These are phyloP conservation scores for Tiphia femorata DNA, from an alignment of 2,888 invertebrate genomes.

Conservation along the genomic window DNA sequence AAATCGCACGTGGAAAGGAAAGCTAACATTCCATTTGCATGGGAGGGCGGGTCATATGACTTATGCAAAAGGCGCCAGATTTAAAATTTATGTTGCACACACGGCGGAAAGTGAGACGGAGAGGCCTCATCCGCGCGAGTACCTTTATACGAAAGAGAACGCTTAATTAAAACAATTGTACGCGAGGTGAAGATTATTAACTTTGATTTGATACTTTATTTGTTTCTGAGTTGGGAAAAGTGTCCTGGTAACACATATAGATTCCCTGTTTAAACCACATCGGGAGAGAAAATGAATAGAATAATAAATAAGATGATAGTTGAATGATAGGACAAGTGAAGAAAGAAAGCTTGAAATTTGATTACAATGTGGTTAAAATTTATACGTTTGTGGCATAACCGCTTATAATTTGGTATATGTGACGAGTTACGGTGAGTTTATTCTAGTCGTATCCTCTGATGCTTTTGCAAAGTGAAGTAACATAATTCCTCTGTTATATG, in stretches of 20 bases:
- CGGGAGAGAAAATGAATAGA: too few species aligned
- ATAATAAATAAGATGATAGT: too few species aligned
- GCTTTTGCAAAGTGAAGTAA: slow-evolving; percentile 58
- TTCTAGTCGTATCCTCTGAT: slow-evolving; percentile 56
- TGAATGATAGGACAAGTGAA: background rate
- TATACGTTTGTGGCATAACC: too few species aligned
- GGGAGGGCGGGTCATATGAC: too few species aligned
- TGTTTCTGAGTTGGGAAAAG: too few species aligned
- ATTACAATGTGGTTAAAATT: too few species aligned
- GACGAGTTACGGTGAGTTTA: slow-evolving; percentile 40
- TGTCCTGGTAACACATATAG: too few species aligned
- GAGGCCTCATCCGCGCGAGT: slow-evolving; percentile 16
- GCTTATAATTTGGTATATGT: background rate
- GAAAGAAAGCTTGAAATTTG: background rate
- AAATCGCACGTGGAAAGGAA: background rate
- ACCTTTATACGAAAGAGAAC: slow-evolving; percentile 18
- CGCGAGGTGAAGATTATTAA: too few species aligned
- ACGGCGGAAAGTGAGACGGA: slow-evolving; percentile 8
- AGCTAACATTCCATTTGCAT: too few species aligned
- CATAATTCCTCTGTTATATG: slow-evolving; percentile 58
- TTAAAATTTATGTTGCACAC: too few species aligned
- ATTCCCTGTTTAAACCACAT: background rate
- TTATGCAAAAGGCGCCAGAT: too few species aligned
- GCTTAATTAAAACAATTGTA: slow-evolving; percentile 17
- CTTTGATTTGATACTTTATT: background rate